phyloP scores from a whole-genome alignment of 1,140 invertebrate species.

The Drosophila gunungcola region DNA sequence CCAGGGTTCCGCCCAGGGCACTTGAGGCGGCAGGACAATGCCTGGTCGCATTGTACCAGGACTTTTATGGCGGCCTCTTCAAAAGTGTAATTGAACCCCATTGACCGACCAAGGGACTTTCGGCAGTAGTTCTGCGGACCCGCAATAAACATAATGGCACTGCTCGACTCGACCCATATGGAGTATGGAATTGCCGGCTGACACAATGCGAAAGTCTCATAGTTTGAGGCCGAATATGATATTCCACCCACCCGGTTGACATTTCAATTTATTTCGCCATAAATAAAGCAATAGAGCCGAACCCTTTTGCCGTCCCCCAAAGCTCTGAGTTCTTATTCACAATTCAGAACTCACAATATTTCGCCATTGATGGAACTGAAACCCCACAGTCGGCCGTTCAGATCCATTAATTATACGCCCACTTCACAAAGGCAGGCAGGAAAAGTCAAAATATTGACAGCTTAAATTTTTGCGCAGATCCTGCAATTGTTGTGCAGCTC shows the following conservation, averaged over 20 bases:
- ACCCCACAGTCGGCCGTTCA: constrained; percentile 21
- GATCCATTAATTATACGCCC: constrained; percentile 84
- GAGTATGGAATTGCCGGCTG: constrained; percentile 56
- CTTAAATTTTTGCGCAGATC: constrained; percentile 66
- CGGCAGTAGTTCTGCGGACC: constrained; percentile 20
- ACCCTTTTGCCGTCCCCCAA: constrained; percentile 57
- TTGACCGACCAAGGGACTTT: constrained; percentile 35
- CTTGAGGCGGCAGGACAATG: constrained; percentile 34
- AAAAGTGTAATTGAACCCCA: constrained; percentile 56
- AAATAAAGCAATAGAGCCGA: constrained; percentile 76
- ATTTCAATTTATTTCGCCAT: constrained; percentile 83
- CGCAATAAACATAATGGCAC: constrained; percentile 56
- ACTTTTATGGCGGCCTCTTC: constrained; percentile 53
- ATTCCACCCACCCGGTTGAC: constrained; percentile 73
- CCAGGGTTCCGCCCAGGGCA: not conserved
- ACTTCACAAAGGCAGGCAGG: constrained; percentile 74
- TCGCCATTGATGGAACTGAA: constrained; percentile 57
- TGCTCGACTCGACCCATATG: constrained; percentile 40
- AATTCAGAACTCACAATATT: constrained; percentile 68
- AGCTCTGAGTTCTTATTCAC: constrained; percentile 59
- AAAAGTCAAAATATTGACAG: constrained; percentile 85
- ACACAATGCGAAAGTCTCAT: constrained; percentile 61
- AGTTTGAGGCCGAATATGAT: constrained; percentile 76
- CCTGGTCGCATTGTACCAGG: constrained; percentile 4
- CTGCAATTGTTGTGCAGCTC: constrained; percentile 57